These are phyloP conservation scores for Dendrocincla tyrannina DNA, from an alignment of 2,797 vertebrate genomes.

Conservation along the genomic window DNA sequence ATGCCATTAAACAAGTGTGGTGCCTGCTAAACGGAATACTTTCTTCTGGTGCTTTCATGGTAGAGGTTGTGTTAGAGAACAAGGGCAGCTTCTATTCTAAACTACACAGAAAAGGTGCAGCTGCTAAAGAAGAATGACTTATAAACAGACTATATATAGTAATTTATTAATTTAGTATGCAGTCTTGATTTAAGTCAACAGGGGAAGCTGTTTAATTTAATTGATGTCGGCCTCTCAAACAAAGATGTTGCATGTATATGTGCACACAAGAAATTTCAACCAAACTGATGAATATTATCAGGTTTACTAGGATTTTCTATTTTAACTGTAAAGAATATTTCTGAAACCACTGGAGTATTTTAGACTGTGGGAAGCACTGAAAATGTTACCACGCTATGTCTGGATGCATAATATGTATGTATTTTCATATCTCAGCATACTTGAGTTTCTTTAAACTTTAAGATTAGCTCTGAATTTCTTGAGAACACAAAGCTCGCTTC, in stretches of 20 bases:
- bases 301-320: background rate
- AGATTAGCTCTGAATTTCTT: constrained; percentile 6
- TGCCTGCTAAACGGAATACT: constrained; percentile 3
- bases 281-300: background rate
- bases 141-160: background rate
- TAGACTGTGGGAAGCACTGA: constrained; percentile 23
- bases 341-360: constrained; percentile 11
- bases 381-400: constrained; percentile 5
- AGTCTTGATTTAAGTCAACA: background rate
- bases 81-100: background rate
- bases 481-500: background rate
- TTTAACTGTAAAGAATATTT: background rate
- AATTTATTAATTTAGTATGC: background rate
- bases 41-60: constrained; percentile 3
- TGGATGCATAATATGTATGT: background rate
- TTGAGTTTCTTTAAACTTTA: background rate
- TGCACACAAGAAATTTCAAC: background rate
- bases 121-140: background rate
- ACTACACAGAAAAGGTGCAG: background rate
- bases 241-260: background rate
- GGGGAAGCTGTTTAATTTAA: constrained; percentile 4
- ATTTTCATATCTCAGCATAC: background rate
- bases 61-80: background rate
- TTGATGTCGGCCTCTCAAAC: background rate
- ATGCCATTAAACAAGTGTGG: constrained; percentile 12